A percentile compares a stretch with the other conserved stretches of the same genome.
Conservation (phyloP, 2,113 vertebrate species). For the Thermophis baileyi region DNA sequence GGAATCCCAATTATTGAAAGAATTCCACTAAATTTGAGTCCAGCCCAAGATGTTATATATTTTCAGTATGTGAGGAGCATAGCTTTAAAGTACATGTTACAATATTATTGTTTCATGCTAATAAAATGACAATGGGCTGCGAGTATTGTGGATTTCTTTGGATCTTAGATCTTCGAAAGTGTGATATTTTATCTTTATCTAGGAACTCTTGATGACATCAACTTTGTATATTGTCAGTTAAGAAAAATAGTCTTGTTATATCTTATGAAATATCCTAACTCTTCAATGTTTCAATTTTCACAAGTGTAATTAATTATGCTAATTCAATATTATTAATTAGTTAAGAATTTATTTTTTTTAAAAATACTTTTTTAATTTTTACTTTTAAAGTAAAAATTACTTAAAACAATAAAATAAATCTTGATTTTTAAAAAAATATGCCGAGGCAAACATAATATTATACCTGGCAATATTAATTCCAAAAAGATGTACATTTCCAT, state of each 20-base stretch:
- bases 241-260: not conserved
- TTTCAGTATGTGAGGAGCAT: not conserved
- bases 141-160: not conserved
- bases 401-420: not conserved
- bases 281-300: not conserved
- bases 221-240: not conserved
- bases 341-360: not conserved
- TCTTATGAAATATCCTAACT: not conserved
- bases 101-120: not conserved
- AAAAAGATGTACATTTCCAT: not conserved
- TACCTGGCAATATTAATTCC: not conserved
- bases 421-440: not conserved
- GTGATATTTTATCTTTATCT: not conserved
- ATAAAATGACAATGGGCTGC: not conserved
- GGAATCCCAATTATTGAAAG: not conserved
- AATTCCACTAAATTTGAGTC: not conserved
- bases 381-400: too few relatives aligned
- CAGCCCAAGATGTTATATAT: not conserved
- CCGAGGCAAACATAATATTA: not conserved
- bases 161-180: not conserved
- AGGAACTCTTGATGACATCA: not conserved
- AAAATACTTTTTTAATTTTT: not conserved
- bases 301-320: not conserved
- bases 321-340: not conserved
- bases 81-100: not conserved